phyloP scores from a whole-genome alignment of 2,113 vertebrate species.

The Thermophis baileyi region DNA sequence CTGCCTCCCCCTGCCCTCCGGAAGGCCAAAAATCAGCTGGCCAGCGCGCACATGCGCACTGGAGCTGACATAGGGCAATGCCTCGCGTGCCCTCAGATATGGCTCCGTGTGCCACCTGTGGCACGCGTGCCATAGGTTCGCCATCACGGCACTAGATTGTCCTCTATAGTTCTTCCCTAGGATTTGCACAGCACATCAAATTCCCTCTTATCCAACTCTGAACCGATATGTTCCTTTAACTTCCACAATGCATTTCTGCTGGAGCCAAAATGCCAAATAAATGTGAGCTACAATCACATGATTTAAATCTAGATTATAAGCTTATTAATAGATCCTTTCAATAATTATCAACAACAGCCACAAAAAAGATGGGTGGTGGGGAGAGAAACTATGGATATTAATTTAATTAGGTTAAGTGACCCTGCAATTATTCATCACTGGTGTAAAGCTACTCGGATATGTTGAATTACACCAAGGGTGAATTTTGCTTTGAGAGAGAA shows the following conservation, averaged over 20 bases:
- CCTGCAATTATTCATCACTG: constrained; percentile 47
- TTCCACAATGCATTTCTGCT: constrained; percentile 23
- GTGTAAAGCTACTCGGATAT: constrained; percentile 45
- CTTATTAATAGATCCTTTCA: constrained; percentile 30
- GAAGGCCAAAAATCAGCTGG: no score
- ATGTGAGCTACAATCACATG: constrained; percentile 35
- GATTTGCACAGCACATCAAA: background rate
- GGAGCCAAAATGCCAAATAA: constrained; percentile 36
- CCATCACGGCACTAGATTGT: background rate
- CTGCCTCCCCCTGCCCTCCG: no score
- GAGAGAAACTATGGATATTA: constrained; percentile 27
- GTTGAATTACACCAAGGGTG: constrained; percentile 45
- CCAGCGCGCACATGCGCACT: no score
- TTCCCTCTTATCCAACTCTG: background rate
- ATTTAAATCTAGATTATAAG: constrained; percentile 18
- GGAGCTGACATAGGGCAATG: no score
- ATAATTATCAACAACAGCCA: background rate
- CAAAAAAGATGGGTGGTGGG: background rate
- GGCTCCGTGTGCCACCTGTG: no score
- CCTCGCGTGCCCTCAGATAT: no score
- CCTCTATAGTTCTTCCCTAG: background rate
- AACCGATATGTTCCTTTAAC: constrained; percentile 23
- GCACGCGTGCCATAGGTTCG: no score
- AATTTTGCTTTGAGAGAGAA: constrained; percentile 47
- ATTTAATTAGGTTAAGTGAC: constrained; percentile 39